phyloP scores from a whole-genome alignment of 2,888 invertebrate genomes.

The Ormia ochracea region DNA sequence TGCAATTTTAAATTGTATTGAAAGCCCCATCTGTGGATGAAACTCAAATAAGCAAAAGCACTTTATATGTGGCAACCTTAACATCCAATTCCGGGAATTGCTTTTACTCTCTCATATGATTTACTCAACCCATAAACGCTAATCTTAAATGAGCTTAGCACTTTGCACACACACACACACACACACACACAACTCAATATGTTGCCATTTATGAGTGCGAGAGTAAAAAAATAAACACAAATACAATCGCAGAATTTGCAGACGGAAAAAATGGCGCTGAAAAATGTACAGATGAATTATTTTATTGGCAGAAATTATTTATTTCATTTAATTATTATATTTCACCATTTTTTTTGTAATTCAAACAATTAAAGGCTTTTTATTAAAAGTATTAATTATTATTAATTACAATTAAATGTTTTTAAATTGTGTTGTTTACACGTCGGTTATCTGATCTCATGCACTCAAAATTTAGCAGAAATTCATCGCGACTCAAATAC shows the following conservation, averaged over 20 bases:
- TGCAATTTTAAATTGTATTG: neutral
- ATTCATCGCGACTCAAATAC: conserved; percentile 23
- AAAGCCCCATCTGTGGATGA: neutral
- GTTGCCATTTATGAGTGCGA: neutral
- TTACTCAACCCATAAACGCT: conserved; percentile 12
- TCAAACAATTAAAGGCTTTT: neutral
- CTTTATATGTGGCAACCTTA: conserved; percentile 14
- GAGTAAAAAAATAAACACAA: neutral
- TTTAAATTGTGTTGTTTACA: neutral
- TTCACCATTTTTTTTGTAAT: neutral
- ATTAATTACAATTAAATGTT: neutral
- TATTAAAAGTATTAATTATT: neutral
- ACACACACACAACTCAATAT: neutral
- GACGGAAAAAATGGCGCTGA: conserved; percentile 41
- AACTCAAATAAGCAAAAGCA: neutral
- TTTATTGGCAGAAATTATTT: neutral
- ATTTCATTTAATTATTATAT: neutral
- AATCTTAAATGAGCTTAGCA: neutral
- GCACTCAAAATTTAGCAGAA: conserved; percentile 2
- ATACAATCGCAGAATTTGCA: conserved; percentile 18
- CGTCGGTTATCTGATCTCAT: neutral
- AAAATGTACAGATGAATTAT: neutral
- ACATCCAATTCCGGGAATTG: conserved; percentile 51
- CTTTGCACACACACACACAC: neutral
- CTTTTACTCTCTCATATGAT: neutral